Percentiles rank a stretch among this genome's conserved stretches.
These are phyloP conservation scores for Pitangus sulphuratus DNA, from an alignment of 2,797 vertebrate species.

Conservation along the genomic window DNA sequence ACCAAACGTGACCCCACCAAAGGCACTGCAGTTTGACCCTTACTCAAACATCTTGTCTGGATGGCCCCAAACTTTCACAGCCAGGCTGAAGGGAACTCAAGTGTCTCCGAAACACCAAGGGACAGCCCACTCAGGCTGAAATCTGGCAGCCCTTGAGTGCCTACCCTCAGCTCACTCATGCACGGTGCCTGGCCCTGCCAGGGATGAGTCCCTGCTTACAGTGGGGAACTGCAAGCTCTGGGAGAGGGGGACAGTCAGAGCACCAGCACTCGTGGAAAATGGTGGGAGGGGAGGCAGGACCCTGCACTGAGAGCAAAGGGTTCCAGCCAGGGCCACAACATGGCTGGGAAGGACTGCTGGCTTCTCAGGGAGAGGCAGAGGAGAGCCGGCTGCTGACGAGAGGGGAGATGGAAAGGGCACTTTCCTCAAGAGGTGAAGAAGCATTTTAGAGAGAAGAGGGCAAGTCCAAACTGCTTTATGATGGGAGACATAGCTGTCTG, in stretches of 20 bases:
- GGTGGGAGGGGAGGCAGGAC: not conserved
- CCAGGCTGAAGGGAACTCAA: fast-evolving
- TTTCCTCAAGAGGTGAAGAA: not conserved
- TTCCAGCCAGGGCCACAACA: not conserved
- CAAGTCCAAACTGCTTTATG: not conserved
- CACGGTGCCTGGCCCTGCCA: fast-evolving
- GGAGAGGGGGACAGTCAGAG: not conserved
- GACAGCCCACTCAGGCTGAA: not conserved
- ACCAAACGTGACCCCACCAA: not conserved
- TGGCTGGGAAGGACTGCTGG: not conserved
- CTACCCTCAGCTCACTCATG: not conserved
- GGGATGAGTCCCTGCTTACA: not conserved
- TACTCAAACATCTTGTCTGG: not conserved
- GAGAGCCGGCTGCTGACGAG: not conserved
- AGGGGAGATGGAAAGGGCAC: not conserved
- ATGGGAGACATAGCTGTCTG: not conserved
- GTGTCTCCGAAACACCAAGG: not conserved
- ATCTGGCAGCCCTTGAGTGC: not conserved
- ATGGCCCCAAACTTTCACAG: not conserved
- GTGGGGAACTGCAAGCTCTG: fast-evolving
- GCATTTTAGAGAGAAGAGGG: not conserved
- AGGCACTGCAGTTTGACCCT: not conserved
- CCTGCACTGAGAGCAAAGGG: not conserved
- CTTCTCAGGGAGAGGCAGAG: not conserved
- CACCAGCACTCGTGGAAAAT: not conserved